Evolutionary conservation across 2,888 invertebrate genomes (phyloP), one percentile per base, ranked within the genome.

Genomic region (Lacanobia wlatinum): DNA sequence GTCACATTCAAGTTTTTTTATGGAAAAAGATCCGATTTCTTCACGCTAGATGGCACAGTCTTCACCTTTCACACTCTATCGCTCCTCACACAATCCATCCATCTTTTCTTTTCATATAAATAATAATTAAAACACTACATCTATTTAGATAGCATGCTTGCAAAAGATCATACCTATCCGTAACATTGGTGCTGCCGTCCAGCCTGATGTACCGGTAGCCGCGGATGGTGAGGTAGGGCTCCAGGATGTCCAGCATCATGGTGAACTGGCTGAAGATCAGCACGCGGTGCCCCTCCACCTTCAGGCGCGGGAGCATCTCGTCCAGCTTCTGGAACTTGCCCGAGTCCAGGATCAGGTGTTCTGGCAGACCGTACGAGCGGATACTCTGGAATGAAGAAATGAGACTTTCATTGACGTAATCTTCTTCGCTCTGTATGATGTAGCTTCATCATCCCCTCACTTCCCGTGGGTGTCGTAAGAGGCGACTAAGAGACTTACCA

Each of bases 191-290:
- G 81, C 97, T 97, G 2, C 99, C 99, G 92, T 99, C 99, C 21
- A 99, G 96, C 62, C 99, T 97, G 79, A 98, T 94, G 93, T 97
- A 99, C 18, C 97, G 97, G 91, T 98, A 96, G 1, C 97, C 96
- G 56, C 98, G 97, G 68, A 98, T 96, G n/a, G 96, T 95, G 86
- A 99, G 96, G 95, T 98, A 99, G 60, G 98, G 98, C 94, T 99
- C 99, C 85, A 99, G 94, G 82, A 99, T 97, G 94, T 99, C 99
- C 91, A 99, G 96, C 97, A 99, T 97, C 97, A 99, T 98, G 48
- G 98, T 98, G 95, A 99, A 99, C 96, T 99, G 99, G 91, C 99
- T 99, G 96, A 99, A 99, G 84, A 99, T 97, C 74, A 99, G 96
- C 80, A 99, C 98, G 21, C 99, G 97, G 92, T 98, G 98, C 0